A percentile compares a stretch with the other conserved stretches of the same genome.
phyloP scores from a whole-genome alignment of 2,888 invertebrate genomes.

The Schizaphis graminum region DNA sequence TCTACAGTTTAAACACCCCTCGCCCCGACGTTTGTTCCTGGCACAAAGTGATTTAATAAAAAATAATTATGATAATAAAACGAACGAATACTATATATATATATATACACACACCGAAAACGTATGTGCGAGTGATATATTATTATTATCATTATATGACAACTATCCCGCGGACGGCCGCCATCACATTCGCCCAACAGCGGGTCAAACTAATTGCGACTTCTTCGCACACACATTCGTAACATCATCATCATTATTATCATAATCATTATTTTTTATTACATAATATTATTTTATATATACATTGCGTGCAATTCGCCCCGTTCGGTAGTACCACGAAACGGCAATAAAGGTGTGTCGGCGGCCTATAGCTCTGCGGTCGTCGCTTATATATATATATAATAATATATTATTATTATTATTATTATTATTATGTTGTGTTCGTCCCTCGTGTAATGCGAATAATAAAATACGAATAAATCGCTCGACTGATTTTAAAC shows the following conservation, averaged over 20 bases:
- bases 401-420: slow-evolving; percentile 10
- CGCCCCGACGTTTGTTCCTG: background rate
- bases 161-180: background rate
- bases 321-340: slow-evolving; percentile 38
- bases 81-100: background rate
- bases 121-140: background rate
- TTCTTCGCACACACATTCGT: background rate
- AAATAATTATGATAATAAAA: slow-evolving; percentile 24
- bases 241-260: background rate
- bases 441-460: background rate
- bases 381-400: background rate
- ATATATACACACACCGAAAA: background rate
- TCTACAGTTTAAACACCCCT: background rate
- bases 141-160: background rate
- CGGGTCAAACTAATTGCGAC: slow-evolving; percentile 42
- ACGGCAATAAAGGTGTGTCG: slow-evolving; percentile 38
- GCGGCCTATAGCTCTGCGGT: slow-evolving; percentile 5
- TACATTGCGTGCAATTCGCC: slow-evolving; percentile 19
- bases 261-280: slow-evolving; percentile 4
- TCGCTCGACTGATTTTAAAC: slow-evolving; percentile 27
- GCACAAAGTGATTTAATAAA: slow-evolving; percentile 35
- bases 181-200: background rate
- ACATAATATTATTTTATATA: background rate
- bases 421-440: slow-evolving; percentile 5
- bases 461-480: slow-evolving; percentile 26